Evolutionary conservation across 1,140 invertebrate genomes (phyloP), one percentile per base, ranked within the genome.

Genomic region (Riptortus pedestris): DNA sequence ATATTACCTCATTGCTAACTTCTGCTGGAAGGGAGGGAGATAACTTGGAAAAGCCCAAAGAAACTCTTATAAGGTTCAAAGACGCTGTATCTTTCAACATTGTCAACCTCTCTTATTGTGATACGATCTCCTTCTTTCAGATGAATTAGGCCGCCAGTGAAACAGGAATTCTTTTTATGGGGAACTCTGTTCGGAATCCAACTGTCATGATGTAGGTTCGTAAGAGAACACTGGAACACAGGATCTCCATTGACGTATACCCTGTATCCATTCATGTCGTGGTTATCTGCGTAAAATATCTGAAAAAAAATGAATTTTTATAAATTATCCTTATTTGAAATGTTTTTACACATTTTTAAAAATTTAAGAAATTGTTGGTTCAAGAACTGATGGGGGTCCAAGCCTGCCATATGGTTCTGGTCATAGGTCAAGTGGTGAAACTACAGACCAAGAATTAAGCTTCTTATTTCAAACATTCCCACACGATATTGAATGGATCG

Each of bases 51-150:
- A 16, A 77, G 66, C 5, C 75, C 75, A 66, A 76, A 74, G 69
- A 75, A 76, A 52, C 74, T 76, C 61, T 76, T 76, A 28, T 73
- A 71, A 7, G 74, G 72, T 63, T 75, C 70, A 29, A 76, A 72
- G 43, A 77, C 70, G 14, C 74, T 72, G 60, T 72, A 74, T 22
- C 76, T 68, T 43, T 74, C 31, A 2, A 69, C 69, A 63, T 75
- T 65, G 63, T 76, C 77, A 18, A 75, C 66, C 63, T 74, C 74
- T 59, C 67, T 68, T 11, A 76, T 62, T 20, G 68, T 67, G 20
- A 76, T 45, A 47, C 69, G 68, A 67, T 76, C 75, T 33, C 70
- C 70, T 60, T 68, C 64, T n/a, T 70, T 66, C 0, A 76, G 69
- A 20, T 70, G 67, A 7, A 67, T 64, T 9, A 74, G 65, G 22